Percentiles rank a stretch among this genome's conserved stretches.
Conservation (phyloP, 1,140 invertebrate genomes). For the Meloidogyne chitwoodi region DNA sequence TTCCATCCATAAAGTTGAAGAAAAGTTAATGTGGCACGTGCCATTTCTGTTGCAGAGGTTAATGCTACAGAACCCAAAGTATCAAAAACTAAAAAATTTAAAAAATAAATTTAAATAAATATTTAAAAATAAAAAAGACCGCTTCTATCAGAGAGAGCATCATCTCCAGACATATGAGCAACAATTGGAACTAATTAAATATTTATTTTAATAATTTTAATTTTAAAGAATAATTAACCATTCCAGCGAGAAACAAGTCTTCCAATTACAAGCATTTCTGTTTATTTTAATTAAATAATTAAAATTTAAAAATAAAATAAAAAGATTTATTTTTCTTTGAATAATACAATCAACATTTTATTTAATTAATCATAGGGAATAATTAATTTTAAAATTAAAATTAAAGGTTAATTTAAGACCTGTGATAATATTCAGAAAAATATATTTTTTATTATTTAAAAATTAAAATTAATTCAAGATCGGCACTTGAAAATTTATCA, state of each 20-base stretch:
- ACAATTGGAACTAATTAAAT: conserved; percentile 49
- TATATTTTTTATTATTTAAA: too few relatives aligned
- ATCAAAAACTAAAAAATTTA: conserved; percentile 50
- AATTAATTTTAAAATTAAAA: too few relatives aligned
- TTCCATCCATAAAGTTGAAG: conserved; percentile 56
- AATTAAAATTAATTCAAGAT: too few relatives aligned
- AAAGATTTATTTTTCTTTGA: background rate
- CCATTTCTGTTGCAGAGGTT: conserved; percentile 58
- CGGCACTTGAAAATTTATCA: too few relatives aligned
- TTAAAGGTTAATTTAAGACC: too few relatives aligned
- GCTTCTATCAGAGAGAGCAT: conserved; percentile 44
- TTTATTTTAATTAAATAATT: background rate
- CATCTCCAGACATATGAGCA: conserved; percentile 55
- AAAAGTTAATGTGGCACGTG: conserved; percentile 52
- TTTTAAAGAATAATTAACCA: conserved; percentile 3
- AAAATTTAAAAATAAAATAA: too few relatives aligned
- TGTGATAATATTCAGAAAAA: too few relatives aligned
- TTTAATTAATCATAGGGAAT: too few relatives aligned
- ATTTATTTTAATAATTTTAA: background rate
- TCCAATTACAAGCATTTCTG: conserved; percentile 56
- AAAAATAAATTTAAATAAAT: background rate
- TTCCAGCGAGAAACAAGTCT: conserved; percentile 51
- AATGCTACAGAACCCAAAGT: conserved; percentile 55
- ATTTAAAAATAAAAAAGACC: background rate
- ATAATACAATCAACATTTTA: too few relatives aligned